Conservation (phyloP, 2,888 invertebrate species). For the Caenorhabditis sp. region DNA sequence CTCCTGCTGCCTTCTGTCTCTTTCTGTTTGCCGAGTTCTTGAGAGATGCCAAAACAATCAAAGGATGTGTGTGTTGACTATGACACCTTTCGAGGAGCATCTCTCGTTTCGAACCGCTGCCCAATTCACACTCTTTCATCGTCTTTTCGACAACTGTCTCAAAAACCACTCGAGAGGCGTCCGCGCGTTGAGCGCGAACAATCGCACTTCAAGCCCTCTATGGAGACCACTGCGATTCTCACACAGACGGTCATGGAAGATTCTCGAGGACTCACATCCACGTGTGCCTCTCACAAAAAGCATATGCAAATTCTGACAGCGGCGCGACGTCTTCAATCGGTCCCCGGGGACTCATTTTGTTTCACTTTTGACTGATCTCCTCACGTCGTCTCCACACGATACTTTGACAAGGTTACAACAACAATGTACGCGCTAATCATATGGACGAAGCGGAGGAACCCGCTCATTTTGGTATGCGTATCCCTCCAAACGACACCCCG, state of each 20-base stretch:
- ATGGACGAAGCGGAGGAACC: constrained; percentile 4
- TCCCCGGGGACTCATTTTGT: constrained; percentile 26
- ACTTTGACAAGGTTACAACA: constrained; percentile 53
- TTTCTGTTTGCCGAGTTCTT: constrained; percentile 10
- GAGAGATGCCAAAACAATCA: constrained; percentile 47
- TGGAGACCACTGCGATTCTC: not conserved
- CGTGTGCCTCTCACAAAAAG: constrained; percentile 5
- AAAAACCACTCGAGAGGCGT: constrained; percentile 20
- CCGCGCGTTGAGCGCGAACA: constrained; percentile 19
- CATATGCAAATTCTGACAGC: constrained; percentile 36
- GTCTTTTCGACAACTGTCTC: constrained; percentile 11
- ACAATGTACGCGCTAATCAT: constrained; percentile 47
- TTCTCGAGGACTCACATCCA: too few species aligned
- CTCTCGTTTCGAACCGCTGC: not conserved
- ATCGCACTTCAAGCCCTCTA: constrained; percentile 35
- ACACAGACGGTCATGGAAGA: not conserved
- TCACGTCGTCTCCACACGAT: not conserved
- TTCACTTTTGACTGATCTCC: constrained; percentile 14
- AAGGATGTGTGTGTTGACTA: not conserved
- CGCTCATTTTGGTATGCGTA: constrained; percentile 34
- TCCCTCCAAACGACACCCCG: constrained; percentile 29
- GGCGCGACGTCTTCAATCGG: constrained; percentile 18
- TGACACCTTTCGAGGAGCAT: constrained; percentile 4
- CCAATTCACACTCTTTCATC: constrained; percentile 18
- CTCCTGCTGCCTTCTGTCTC: constrained; percentile 13